phyloP scores from a whole-genome alignment of 2,113 vertebrate species.

The Calidris pugnax region DNA sequence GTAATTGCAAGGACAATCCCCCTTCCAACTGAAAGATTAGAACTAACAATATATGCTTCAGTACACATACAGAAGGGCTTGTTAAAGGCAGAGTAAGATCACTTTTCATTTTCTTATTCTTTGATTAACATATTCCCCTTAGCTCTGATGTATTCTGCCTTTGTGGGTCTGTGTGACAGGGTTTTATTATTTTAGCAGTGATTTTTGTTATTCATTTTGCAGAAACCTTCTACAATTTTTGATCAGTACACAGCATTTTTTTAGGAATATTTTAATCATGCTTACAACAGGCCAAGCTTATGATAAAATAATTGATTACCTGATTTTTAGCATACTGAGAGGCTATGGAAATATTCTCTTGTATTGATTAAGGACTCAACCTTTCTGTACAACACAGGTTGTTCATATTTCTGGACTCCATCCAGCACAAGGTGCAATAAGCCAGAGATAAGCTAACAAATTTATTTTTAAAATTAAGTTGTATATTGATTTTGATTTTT shows the following conservation, averaged over 20 bases:
- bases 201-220: slow-evolving; percentile 6
- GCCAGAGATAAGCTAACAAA: background rate
- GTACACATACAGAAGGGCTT: background rate
- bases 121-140: background rate
- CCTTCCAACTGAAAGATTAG: background rate
- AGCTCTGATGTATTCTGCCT: background rate
- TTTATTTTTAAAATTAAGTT: slow-evolving; percentile 36
- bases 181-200: background rate
- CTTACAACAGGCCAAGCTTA: background rate
- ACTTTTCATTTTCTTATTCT: slow-evolving; percentile 15
- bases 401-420: background rate
- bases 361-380: slow-evolving; percentile 21
- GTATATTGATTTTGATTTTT: slow-evolving; percentile 13
- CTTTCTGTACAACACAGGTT: background rate
- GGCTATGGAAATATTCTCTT: background rate
- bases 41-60: background rate
- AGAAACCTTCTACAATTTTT: slow-evolving; percentile 14
- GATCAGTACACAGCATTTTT: slow-evolving; percentile 1
- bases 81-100: background rate
- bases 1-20: slow-evolving; percentile 9
- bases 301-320: slow-evolving; percentile 10
- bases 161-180: background rate
- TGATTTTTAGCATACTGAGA: slow-evolving; percentile 9
- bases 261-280: slow-evolving; percentile 24
- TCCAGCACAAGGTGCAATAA: background rate